A percentile compares a stretch with the other conserved stretches of the same genome.
phyloP scores from a whole-genome alignment of 2,888 invertebrate genomes.

The Thyatira batis region DNA sequence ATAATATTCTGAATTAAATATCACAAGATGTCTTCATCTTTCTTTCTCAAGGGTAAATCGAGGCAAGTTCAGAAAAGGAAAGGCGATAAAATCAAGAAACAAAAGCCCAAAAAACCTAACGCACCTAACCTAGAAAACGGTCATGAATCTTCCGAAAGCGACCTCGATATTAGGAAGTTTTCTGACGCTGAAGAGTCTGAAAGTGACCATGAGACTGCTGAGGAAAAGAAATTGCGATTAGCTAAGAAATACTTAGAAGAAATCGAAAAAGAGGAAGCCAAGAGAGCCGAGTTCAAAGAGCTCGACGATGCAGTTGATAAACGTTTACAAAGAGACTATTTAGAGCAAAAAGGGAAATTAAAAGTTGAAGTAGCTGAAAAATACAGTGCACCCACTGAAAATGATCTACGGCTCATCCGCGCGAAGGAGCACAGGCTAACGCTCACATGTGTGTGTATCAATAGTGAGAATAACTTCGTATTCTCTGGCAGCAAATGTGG shows the following conservation, averaged over 20 bases:
- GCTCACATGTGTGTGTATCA: constrained; percentile 91
- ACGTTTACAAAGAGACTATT: constrained; percentile 90
- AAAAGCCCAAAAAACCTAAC: constrained; percentile 59
- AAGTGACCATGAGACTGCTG: constrained; percentile 90
- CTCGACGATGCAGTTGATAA: constrained; percentile 86
- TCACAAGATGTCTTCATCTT: constrained; percentile 79
- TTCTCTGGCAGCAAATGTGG: constrained; percentile 95
- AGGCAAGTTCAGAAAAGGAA: constrained; percentile 81
- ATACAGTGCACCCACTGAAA: constrained; percentile 52
- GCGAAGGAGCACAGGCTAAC: constrained; percentile 90
- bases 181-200: constrained; percentile 76
- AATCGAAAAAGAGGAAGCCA: constrained; percentile 90
- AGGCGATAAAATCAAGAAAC: constrained; percentile 68
- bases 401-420: constrained; percentile 80
- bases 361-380: constrained; percentile 87
- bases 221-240: constrained; percentile 94
- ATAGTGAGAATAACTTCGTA: constrained; percentile 86
- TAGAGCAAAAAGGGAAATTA: constrained; percentile 92
- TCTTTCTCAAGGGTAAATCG: constrained; percentile 83
- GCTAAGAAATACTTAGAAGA: constrained; percentile 95
- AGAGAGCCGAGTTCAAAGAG: constrained; percentile 84
- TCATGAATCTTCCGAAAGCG: constrained; percentile 85
- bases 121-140: constrained; percentile 75
- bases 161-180: constrained; percentile 83
- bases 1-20: not conserved